phyloP scores from a whole-genome alignment of 1,140 invertebrate genomes.

The Trichonephila clavata region DNA sequence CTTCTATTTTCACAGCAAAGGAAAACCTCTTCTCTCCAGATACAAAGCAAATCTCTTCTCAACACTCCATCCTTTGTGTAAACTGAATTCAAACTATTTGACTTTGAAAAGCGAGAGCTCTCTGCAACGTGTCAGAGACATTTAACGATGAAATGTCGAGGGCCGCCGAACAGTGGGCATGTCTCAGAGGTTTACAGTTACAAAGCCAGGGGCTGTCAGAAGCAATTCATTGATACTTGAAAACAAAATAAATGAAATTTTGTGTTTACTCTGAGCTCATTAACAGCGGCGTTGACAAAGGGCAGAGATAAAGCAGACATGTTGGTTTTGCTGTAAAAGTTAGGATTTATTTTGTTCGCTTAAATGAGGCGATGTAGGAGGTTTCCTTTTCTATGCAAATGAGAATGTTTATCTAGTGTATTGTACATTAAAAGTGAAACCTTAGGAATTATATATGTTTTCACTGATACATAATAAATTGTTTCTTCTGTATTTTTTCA shows the following conservation, averaged over 20 bases:
- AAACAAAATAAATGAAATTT: conserved; percentile 43
- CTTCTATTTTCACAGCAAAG: neutral
- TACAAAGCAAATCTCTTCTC: neutral
- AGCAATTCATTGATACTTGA: neutral
- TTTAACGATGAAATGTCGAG: neutral
- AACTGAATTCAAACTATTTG: neutral
- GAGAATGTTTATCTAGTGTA: neutral
- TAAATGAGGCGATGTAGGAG: neutral
- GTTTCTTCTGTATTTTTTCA: too few species aligned
- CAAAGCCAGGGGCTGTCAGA: neutral
- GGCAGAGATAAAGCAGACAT: neutral
- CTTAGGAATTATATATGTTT: too few species aligned
- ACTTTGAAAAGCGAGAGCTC: neutral
- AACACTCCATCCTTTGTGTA: neutral
- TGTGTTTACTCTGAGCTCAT: conserved; percentile 14
- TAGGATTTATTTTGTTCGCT: neutral
- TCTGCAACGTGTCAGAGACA: conserved; percentile 40
- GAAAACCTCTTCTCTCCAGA: neutral
- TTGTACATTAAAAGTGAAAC: neutral
- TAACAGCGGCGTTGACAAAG: conserved; percentile 40
- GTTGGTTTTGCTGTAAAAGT: neutral
- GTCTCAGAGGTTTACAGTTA: neutral
- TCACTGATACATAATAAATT: too few species aligned
- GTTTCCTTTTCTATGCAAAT: neutral
- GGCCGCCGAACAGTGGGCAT: neutral